Evolutionary conservation across 92 coral and sea anemone species (phyloP).

Genomic region (Diadumene lineata): DNA sequence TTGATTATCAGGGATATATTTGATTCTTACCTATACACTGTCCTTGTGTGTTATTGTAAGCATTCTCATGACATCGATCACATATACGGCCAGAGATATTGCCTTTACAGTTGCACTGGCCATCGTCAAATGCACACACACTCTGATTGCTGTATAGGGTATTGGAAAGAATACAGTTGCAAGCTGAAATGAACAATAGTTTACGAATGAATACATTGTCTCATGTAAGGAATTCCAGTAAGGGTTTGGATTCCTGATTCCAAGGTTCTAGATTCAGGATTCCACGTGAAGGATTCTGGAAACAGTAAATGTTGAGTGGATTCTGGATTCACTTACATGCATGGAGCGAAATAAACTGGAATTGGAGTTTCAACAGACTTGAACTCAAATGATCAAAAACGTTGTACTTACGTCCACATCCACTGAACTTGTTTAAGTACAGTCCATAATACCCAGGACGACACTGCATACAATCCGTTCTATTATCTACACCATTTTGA

Average conservation of each 20-base stretch:
- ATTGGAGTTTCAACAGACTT: too few species aligned
- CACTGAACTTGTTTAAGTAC: constrained; percentile 50
- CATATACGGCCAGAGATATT: constrained; percentile 83
- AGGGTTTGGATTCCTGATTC: too few species aligned
- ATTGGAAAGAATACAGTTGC: constrained; percentile 82
- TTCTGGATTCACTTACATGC: too few species aligned
- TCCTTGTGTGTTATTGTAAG: constrained; percentile 78
- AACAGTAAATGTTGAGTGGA: too few species aligned
- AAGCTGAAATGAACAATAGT: constrained; percentile 44
- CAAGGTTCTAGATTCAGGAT: too few species aligned
- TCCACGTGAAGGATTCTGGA: too few species aligned
- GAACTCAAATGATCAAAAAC: too few species aligned
- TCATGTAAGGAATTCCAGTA: not conserved
- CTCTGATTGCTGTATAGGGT: constrained; percentile 82
- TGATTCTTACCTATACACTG: constrained; percentile 72
- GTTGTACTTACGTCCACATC: constrained; percentile 67
- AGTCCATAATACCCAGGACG: constrained; percentile 69
- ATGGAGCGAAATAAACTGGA: too few species aligned
- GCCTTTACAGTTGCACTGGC: constrained; percentile 82
- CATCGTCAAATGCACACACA: constrained; percentile 68
- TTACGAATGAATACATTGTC: too few species aligned
- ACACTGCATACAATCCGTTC: constrained; percentile 78
- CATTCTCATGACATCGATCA: constrained; percentile 97
- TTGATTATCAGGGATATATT: too few species aligned
- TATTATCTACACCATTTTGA: constrained; percentile 75